Evolutionary conservation across 2,797 vertebrate genomes (phyloP).

Genomic region (Hippoglossus hippoglossus): DNA sequence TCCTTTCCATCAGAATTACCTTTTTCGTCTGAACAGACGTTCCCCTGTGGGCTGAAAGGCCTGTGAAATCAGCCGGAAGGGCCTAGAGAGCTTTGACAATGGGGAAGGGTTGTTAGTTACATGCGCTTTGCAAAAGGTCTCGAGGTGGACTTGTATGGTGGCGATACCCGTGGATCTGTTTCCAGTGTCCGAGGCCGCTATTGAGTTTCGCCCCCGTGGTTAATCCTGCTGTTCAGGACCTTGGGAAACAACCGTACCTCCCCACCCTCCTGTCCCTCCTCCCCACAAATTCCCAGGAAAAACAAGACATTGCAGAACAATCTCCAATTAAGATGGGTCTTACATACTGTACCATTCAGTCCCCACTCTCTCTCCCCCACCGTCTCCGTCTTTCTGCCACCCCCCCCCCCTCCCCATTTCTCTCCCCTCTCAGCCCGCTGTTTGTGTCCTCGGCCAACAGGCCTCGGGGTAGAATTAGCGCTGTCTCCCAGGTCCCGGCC

Average conservation of each 20-base stretch:
- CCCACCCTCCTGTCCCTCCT: conserved; percentile 50
- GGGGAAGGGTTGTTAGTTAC: conserved; percentile 76
- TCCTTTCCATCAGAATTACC: conserved; percentile 79
- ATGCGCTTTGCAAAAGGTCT: conserved; percentile 76
- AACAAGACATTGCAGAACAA: conserved; percentile 83
- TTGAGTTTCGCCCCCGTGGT: conserved; percentile 78
- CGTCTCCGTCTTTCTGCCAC: conserved; percentile 52
- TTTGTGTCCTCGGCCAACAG: conserved; percentile 75
- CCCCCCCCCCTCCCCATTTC: conserved; percentile 24
- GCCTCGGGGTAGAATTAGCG: conserved; percentile 80
- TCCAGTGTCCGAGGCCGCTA: conserved; percentile 78
- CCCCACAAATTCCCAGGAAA: conserved; percentile 79
- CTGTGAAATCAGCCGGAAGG: conserved; percentile 82
- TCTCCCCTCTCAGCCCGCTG: conserved; percentile 61
- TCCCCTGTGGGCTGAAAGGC: conserved; percentile 75
- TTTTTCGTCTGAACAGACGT: conserved; percentile 71
- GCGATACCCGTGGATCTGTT: conserved; percentile 78
- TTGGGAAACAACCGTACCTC: conserved; percentile 81
- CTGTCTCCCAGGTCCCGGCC: conserved; percentile 83
- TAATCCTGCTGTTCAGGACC: conserved; percentile 87
- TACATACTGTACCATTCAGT: conserved; percentile 82
- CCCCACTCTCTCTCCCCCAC: conserved; percentile 47
- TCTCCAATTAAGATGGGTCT: conserved; percentile 84
- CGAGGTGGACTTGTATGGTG: conserved; percentile 74
- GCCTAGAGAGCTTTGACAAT: conserved; percentile 71